Percentiles rank a stretch among this genome's conserved stretches.
Conservation (phyloP, 2,797 vertebrate genomes). For the Sardinella longiceps region DNA sequence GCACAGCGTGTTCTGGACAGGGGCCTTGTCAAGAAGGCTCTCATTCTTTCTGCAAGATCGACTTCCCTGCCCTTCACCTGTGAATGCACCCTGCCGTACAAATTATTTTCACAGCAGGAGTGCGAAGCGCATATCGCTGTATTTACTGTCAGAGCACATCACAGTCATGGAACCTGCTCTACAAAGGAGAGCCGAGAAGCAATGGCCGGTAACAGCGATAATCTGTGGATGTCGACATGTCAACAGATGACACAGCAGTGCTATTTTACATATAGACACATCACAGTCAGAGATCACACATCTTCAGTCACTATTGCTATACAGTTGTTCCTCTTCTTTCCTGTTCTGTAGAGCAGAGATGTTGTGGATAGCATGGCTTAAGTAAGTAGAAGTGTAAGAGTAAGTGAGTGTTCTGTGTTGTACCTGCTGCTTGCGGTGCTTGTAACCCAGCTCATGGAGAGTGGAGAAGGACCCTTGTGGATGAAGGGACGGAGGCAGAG, state of each 20-base stretch:
- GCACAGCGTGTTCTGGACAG: conserved; percentile 64
- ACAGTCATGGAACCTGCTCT: conserved; percentile 19
- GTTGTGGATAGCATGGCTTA: not conserved
- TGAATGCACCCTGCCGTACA: conserved; percentile 22
- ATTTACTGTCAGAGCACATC: conserved; percentile 12
- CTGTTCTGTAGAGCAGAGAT: not conserved
- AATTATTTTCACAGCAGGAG: conserved; percentile 25
- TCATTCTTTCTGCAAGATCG: conserved; percentile 32
- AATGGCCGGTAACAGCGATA: not conserved
- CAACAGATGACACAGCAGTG: not conserved
- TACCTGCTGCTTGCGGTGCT: conserved; percentile 3
- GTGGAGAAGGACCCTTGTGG: not conserved
- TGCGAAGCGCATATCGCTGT: conserved; percentile 3
- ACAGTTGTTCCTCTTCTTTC: not conserved
- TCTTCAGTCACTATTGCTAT: no score
- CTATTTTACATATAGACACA: not conserved
- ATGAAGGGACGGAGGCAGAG: not conserved
- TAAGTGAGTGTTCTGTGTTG: not conserved
- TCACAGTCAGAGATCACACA: no score
- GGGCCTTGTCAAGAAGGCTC: conserved; percentile 40
- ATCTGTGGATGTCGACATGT: not conserved
- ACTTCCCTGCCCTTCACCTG: conserved; percentile 27
- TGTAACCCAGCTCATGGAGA: not conserved
- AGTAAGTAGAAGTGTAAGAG: not conserved
- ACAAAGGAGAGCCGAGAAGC: not conserved